Percentiles rank a stretch among this genome's conserved stretches.
These are phyloP conservation scores for Acromyrmex heyeri DNA, from an alignment of 1,140 invertebrate species.

Conservation along the genomic window DNA sequence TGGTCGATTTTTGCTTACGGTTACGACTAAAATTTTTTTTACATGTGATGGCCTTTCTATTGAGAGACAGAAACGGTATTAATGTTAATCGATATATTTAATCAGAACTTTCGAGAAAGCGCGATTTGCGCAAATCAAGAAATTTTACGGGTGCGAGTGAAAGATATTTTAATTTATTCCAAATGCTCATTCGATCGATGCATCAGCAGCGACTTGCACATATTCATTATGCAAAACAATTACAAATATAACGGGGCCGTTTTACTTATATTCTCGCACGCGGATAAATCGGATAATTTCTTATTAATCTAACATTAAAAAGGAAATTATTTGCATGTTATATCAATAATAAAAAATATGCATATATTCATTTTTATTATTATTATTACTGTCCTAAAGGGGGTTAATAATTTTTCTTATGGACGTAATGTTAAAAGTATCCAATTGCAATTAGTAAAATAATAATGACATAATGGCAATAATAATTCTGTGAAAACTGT, in stretches of 20 bases:
- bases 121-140: neutral
- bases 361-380: neutral
- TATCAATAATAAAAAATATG: neutral
- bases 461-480: neutral
- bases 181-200: conserved; percentile 36
- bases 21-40: no score
- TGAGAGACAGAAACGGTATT: neutral
- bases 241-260: neutral
- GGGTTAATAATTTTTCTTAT: neutral
- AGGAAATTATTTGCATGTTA: neutral
- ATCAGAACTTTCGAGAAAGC: neutral
- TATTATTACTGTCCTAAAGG: neutral
- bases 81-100: neutral
- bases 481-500: neutral
- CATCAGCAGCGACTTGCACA: neutral
- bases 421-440: neutral
- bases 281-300: conserved; percentile 20
- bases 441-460: neutral
- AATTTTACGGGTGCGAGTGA: neutral
- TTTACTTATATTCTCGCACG: neutral
- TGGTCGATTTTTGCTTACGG: no score
- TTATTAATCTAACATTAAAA: conserved; percentile 37
- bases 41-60: neutral
- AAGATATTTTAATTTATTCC: conserved; percentile 34
- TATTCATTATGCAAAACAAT: conserved; percentile 43